A percentile compares a stretch with the other conserved stretches of the same genome.
These are phyloP conservation scores for Drosophila burlai DNA, from an alignment of 1,140 invertebrate species.

Conservation along the genomic window DNA sequence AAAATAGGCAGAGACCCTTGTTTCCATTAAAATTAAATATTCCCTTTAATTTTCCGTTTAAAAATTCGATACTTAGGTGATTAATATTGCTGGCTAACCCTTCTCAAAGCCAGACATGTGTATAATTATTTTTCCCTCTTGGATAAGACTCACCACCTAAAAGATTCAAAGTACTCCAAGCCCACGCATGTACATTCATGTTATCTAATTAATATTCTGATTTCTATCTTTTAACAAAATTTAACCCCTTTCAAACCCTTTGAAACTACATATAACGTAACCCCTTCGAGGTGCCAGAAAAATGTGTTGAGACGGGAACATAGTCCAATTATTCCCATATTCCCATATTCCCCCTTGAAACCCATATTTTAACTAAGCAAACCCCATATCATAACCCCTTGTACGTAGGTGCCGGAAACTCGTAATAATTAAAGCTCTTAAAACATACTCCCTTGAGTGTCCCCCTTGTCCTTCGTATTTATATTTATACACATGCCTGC, in stretches of 20 bases:
- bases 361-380: not conserved
- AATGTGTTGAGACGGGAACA: not conserved
- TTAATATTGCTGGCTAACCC: not conserved
- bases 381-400: not conserved
- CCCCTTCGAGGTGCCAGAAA: not conserved
- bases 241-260: not conserved
- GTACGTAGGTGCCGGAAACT: not conserved
- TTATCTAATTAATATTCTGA: constrained; percentile 9
- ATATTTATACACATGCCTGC: constrained; percentile 14
- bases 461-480: constrained; percentile 1
- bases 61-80: not conserved
- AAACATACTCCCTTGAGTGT: not conserved
- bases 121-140: not conserved
- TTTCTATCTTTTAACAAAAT: not conserved
- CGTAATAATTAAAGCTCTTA: not conserved
- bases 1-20: not conserved
- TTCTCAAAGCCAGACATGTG: not conserved
- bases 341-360: not conserved
- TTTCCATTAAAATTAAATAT: not conserved
- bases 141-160: not conserved
- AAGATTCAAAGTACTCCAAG: not conserved
- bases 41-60: not conserved
- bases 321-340: not conserved
- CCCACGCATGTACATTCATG: not conserved
- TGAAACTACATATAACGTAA: not conserved